Evolutionary conservation across 2,888 invertebrate species (phyloP).

Genomic region (Pterobdella sp.): DNA sequence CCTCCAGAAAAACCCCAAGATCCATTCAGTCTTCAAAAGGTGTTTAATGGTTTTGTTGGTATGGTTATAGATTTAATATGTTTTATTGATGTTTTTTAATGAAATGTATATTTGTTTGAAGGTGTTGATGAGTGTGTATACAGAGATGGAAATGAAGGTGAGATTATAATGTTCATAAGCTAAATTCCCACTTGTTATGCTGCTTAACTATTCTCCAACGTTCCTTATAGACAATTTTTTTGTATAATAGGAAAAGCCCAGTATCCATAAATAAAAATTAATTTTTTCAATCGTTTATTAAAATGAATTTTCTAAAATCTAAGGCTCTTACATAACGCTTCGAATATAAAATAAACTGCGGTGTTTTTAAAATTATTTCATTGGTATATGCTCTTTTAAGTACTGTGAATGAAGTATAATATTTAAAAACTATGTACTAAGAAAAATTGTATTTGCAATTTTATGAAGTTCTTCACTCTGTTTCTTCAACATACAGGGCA

Average conservation of each 20-base stretch:
- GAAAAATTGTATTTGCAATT: too few species aligned
- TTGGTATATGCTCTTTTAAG: background rate
- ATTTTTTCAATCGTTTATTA: background rate
- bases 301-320: background rate
- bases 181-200: too few species aligned
- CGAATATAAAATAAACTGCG: background rate
- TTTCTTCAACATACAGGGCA: too few species aligned
- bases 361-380: background rate
- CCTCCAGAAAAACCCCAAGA: constrained; percentile 27
- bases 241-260: too few species aligned
- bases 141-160: constrained; percentile 22
- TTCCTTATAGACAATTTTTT: too few species aligned
- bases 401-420: too few species aligned
- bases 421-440: too few species aligned
- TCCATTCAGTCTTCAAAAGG: constrained; percentile 27
- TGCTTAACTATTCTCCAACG: too few species aligned
- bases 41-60: background rate
- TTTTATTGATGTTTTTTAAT: background rate
- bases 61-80: background rate
- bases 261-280: background rate
- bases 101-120: background rate
- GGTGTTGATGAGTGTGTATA: constrained; percentile 25
- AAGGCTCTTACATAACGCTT: background rate
- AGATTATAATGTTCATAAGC: too few species aligned
- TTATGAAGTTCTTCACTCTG: too few species aligned